phyloP scores from a whole-genome alignment of 2,113 vertebrate genomes.

The Istiophorus platypterus region DNA sequence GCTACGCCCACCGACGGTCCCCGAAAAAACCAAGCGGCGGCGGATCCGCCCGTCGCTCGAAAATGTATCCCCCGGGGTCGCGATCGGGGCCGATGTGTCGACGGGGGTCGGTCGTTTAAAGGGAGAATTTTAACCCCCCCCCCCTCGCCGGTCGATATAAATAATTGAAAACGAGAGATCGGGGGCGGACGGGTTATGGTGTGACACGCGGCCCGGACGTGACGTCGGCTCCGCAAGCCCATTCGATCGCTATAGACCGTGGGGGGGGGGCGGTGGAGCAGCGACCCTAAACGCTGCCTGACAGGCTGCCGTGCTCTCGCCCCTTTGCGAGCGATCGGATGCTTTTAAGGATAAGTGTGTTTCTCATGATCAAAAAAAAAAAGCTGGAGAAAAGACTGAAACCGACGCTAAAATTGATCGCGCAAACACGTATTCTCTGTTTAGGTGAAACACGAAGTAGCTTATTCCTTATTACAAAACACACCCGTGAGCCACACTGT shows the following conservation, averaged over 20 bases:
- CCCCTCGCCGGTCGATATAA: neutral
- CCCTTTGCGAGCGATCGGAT: too few relatives aligned
- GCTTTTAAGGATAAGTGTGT: too few relatives aligned
- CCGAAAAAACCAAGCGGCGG: neutral
- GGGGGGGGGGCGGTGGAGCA: too few relatives aligned
- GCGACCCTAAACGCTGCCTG: neutral
- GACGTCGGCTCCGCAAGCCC: conserved; percentile 14
- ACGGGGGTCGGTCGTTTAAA: accelerated
- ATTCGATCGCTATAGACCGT: neutral
- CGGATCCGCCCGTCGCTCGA: accelerated
- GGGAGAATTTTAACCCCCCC: neutral
- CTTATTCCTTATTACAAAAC: too few relatives aligned
- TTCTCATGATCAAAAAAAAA: too few relatives aligned
- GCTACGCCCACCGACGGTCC: conserved; percentile 55
- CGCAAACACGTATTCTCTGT: too few relatives aligned
- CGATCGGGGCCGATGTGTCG: neutral
- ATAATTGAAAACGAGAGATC: neutral
- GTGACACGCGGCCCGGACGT: conserved; percentile 58
- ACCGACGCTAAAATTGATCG: too few relatives aligned
- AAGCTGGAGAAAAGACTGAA: too few relatives aligned
- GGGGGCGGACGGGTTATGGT: conserved; percentile 34
- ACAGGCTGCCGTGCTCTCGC: conserved; percentile 8
- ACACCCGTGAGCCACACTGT: too few relatives aligned
- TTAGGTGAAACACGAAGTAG: too few relatives aligned
- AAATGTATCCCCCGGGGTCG: too few relatives aligned